These are phyloP conservation scores for Lasiommata megera DNA, from an alignment of 2,888 invertebrate species.

Conservation along the genomic window DNA sequence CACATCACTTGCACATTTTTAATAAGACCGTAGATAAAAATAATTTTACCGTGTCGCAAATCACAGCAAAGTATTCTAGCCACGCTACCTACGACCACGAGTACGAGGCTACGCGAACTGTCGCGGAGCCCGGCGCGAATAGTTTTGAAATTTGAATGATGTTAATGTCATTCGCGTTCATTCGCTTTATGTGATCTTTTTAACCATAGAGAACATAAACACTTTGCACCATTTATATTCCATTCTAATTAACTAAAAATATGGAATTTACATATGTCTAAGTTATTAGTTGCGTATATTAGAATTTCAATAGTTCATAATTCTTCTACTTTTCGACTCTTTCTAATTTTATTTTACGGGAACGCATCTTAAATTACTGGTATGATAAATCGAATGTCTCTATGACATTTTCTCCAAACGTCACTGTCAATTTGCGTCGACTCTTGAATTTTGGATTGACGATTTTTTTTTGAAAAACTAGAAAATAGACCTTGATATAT, in stretches of 20 bases:
- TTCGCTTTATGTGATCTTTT: background rate
- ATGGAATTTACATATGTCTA: too few species aligned
- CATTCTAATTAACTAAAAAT: too few species aligned
- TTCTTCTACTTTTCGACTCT: too few species aligned
- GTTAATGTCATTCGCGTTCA: background rate
- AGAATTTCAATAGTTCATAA: too few species aligned
- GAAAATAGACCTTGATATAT: background rate
- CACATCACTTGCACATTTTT: background rate
- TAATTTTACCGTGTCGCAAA: too few species aligned
- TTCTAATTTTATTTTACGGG: too few species aligned
- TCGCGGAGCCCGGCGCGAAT: background rate
- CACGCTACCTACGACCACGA: too few species aligned
- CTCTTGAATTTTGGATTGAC: slow-evolving; percentile 10
- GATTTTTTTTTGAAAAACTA: slow-evolving; percentile 10
- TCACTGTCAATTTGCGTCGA: slow-evolving; percentile 33
- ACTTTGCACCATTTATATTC: background rate
- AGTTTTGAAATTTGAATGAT: background rate
- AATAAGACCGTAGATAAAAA: background rate
- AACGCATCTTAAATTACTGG: background rate
- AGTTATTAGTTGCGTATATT: too few species aligned
- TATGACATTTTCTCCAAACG: too few species aligned
- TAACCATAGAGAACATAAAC: background rate
- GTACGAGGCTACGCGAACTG: background rate
- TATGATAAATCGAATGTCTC: slow-evolving; percentile 8
- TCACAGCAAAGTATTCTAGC: too few species aligned